Conservation (phyloP, 1,140 invertebrate genomes). For the Lamellibrachia luymesi region DNA sequence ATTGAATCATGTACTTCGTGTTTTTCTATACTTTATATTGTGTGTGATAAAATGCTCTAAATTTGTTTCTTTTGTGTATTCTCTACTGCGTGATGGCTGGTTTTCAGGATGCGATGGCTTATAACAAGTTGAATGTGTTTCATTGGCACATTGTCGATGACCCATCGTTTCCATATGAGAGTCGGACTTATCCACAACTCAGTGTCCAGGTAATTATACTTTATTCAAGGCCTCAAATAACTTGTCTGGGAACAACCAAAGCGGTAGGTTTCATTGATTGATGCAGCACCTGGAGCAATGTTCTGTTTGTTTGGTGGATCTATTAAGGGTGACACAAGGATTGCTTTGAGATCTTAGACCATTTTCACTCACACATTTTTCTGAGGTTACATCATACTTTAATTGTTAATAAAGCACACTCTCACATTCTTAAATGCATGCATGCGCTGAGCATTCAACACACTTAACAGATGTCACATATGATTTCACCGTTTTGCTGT, state of each 20-base stretch:
- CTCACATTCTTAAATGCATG: too few relatives aligned
- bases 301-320: too few relatives aligned
- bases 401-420: too few relatives aligned
- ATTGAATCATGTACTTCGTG: background rate
- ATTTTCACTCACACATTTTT: too few relatives aligned
- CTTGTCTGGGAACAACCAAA: background rate
- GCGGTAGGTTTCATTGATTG: too few relatives aligned
- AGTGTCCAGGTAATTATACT: constrained; percentile 44
- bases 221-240: background rate
- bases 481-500: background rate
- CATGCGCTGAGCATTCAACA: too few relatives aligned
- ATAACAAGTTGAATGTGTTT: constrained; percentile 61
- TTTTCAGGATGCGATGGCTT: constrained; percentile 51
- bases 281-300: too few relatives aligned
- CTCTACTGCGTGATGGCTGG: background rate
- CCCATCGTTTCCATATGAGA: constrained; percentile 66
- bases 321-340: too few relatives aligned
- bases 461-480: too few relatives aligned
- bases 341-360: too few relatives aligned
- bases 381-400: too few relatives aligned
- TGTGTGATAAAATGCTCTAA: background rate
- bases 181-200: constrained; percentile 61
- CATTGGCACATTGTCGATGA: constrained; percentile 71
- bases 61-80: constrained; percentile 19
- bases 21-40: background rate